These are phyloP conservation scores for Misgurnus anguillicaudatus DNA, from an alignment of 2,113 vertebrate species.

Conservation along the genomic window DNA sequence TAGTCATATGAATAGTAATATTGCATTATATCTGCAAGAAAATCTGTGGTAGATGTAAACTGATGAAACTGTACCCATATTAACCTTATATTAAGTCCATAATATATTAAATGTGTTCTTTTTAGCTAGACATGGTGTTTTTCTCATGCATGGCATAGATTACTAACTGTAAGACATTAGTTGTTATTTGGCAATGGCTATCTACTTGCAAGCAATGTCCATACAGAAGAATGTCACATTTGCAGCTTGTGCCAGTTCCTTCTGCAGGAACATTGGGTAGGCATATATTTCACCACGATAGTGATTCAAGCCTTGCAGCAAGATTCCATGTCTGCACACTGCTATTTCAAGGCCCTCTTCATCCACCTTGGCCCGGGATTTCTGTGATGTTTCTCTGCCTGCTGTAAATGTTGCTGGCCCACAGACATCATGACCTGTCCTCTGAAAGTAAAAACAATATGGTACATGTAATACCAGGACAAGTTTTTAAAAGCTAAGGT, in stretches of 20 bases:
- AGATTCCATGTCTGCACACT: neutral
- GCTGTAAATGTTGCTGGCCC: neutral
- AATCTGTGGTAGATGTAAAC: neutral
- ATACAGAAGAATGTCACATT: neutral
- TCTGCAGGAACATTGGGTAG: neutral
- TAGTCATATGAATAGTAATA: neutral
- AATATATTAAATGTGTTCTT: neutral
- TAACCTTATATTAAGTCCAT: neutral
- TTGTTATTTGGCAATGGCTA: constrained; percentile 1
- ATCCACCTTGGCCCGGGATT: constrained; percentile 3
- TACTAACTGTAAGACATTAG: neutral
- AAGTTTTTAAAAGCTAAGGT: neutral
- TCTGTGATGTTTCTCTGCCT: neutral
- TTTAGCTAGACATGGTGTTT: neutral
- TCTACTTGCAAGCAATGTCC: constrained; percentile 6
- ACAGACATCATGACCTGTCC: constrained; percentile 2
- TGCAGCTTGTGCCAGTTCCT: neutral
- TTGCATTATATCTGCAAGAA: neutral
- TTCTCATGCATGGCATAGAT: neutral
- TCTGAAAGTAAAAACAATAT: neutral
- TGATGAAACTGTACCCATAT: neutral
- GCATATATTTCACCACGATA: constrained; percentile 8
- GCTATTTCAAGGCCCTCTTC: constrained; percentile 3
- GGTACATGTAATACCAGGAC: neutral
- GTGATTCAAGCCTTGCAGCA: constrained; percentile 5